Conservation (phyloP, 2,113 vertebrate genomes). For the Anarhynchus alexandrinus region DNA sequence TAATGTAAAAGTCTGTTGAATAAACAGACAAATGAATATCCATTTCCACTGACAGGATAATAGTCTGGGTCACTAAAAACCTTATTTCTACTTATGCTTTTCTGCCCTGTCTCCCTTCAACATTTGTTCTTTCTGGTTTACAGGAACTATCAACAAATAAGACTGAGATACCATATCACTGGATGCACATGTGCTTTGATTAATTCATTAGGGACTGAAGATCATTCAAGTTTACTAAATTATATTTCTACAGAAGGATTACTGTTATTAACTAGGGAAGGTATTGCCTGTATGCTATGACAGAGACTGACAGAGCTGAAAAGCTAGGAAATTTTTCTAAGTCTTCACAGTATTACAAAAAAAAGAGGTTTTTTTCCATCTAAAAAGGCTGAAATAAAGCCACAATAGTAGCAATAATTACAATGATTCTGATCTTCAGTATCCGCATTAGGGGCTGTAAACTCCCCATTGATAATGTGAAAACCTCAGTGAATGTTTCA, state of each 20-base stretch:
- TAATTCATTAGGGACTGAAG: neutral
- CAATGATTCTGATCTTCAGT: conserved; percentile 33
- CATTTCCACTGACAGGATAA: neutral
- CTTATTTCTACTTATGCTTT: neutral
- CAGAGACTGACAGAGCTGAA: neutral
- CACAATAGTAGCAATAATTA: neutral
- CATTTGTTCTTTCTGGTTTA: neutral
- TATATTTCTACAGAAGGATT: neutral
- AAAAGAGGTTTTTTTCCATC: fast-evolving
- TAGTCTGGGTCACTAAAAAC: neutral
- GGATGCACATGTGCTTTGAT: neutral
- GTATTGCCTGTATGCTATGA: neutral
- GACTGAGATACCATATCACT: neutral
- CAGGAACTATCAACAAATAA: neutral
- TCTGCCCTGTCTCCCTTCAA: neutral
- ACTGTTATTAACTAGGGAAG: neutral
- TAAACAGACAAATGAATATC: neutral
- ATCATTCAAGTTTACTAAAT: neutral
- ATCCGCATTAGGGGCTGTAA: conserved; percentile 14
- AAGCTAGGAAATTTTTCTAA: neutral
- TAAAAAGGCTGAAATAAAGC: neutral
- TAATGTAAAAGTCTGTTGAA: neutral
- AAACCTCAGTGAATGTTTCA: conserved; percentile 50
- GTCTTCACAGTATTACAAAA: neutral
- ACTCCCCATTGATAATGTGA: neutral